phyloP scores from a whole-genome alignment of 2,113 vertebrate species.

The Colinus virginianus region DNA sequence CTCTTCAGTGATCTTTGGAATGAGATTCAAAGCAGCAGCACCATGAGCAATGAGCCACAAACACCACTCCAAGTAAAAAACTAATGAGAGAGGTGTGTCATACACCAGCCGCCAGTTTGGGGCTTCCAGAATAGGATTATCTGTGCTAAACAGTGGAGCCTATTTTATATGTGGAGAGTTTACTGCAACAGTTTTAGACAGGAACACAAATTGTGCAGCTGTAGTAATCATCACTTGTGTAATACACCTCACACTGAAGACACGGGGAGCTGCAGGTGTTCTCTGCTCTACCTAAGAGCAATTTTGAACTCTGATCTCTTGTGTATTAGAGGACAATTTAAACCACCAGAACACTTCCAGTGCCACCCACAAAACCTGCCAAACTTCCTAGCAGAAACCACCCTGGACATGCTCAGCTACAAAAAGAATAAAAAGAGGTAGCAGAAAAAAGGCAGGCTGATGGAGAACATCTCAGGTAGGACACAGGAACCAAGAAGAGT shows the following conservation, averaged over 20 bases:
- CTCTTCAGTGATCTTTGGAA: accelerated
- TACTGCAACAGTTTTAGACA: neutral
- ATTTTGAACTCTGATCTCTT: neutral
- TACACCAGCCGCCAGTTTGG: neutral
- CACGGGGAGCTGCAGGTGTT: neutral
- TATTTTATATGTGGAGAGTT: neutral
- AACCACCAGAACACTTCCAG: neutral
- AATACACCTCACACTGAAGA: neutral
- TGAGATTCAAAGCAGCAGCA: conserved; percentile 2
- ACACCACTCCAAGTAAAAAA: neutral
- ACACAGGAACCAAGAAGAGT: neutral
- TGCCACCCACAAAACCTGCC: neutral
- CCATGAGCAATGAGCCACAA: neutral
- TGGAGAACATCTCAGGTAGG: neutral
- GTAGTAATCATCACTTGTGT: neutral
- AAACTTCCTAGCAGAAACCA: neutral
- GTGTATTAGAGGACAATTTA: neutral
- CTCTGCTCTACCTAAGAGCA: neutral
- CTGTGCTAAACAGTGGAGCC: neutral
- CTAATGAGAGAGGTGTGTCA: neutral
- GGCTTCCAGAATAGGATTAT: neutral
- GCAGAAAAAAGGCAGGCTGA: neutral
- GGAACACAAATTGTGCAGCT: neutral
- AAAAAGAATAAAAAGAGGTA: neutral
- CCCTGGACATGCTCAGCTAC: neutral